phyloP scores from a whole-genome alignment of 2,113 vertebrate genomes.

The Smithornis capensis region DNA sequence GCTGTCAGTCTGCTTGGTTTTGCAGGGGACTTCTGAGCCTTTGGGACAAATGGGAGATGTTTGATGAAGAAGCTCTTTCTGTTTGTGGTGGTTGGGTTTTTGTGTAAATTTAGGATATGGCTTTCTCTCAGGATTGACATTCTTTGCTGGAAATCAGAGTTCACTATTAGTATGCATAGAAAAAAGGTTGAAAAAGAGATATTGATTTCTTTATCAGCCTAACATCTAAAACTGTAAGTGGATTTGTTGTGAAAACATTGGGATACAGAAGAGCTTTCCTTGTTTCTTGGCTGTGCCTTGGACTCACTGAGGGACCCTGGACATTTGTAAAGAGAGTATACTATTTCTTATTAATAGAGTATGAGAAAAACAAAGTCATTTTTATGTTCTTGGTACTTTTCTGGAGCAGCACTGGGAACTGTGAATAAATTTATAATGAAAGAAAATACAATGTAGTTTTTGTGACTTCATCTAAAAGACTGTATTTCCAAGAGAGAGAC shows the following conservation, averaged over 20 bases:
- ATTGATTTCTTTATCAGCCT: background rate
- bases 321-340: background rate
- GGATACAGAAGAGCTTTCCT: background rate
- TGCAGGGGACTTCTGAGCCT: accelerated
- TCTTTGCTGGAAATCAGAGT: background rate
- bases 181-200: background rate
- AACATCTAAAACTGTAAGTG: background rate
- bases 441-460: background rate
- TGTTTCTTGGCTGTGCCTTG: background rate
- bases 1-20: background rate
- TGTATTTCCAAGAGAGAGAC: background rate
- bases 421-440: background rate
- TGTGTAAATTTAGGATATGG: background rate
- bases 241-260: background rate
- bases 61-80: background rate
- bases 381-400: background rate
- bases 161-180: background rate
- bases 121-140: background rate
- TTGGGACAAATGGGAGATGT: background rate
- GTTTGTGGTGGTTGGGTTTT: accelerated
- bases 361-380: background rate
- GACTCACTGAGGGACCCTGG: background rate
- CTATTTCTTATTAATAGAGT: background rate
- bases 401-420: background rate
- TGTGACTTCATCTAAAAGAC: background rate